Percentiles rank a stretch among this genome's conserved stretches.
These are phyloP conservation scores for Octopus sinensis DNA, from an alignment of 1,140 invertebrate species.

Conservation along the genomic window DNA sequence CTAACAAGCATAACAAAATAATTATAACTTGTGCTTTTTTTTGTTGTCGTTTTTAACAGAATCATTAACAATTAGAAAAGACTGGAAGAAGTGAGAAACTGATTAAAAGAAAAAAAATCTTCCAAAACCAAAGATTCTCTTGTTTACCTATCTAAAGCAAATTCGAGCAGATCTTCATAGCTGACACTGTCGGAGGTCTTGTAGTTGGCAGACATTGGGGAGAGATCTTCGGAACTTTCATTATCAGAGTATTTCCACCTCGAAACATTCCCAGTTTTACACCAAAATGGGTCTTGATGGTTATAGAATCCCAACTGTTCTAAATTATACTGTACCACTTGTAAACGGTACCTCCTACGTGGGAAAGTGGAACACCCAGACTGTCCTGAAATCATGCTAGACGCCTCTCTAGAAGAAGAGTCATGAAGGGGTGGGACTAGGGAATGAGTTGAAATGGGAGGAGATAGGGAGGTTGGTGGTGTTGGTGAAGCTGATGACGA, in stretches of 20 bases:
- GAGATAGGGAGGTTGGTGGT: slow-evolving; percentile 31
- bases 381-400: slow-evolving; percentile 3
- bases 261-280: slow-evolving; percentile 36
- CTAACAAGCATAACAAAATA: too few relatives aligned
- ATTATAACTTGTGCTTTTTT: too few relatives aligned
- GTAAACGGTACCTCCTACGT: slow-evolving; percentile 33
- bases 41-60: too few relatives aligned
- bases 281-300: slow-evolving; percentile 49
- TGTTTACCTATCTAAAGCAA: slow-evolving; percentile 70
- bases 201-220: slow-evolving; percentile 47
- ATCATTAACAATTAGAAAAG: too few relatives aligned
- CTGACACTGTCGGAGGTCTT: slow-evolving; percentile 70
- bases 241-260: slow-evolving; percentile 35
- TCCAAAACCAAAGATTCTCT: slow-evolving; percentile 21
- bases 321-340: slow-evolving; percentile 40
- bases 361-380: slow-evolving; percentile 27
- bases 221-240: slow-evolving; percentile 38
- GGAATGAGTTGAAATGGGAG: slow-evolving; percentile 15
- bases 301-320: slow-evolving; percentile 50
- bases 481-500: slow-evolving; percentile 3
- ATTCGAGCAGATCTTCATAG: slow-evolving; percentile 87
- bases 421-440: slow-evolving; percentile 12
- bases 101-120: slow-evolving; percentile 26
- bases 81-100: slow-evolving; percentile 5
- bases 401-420: slow-evolving; percentile 14